Evolutionary conservation across 2,113 vertebrate genomes (phyloP), one percentile per base, ranked within the genome.

Genomic region (Passer montanus): DNA sequence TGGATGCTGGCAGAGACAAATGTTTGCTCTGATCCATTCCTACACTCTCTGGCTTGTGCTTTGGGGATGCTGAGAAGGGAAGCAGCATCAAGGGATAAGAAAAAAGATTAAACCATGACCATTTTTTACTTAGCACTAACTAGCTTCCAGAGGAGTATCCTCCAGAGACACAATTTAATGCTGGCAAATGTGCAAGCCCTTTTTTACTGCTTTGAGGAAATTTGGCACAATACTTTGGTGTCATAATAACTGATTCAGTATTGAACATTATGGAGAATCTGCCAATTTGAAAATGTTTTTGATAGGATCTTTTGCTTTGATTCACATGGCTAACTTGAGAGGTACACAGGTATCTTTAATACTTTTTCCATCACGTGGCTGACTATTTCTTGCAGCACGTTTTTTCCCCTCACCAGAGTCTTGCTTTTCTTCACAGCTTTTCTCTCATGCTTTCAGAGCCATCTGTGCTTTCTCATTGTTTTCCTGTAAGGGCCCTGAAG

Each of bases 381-480:
- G 59, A 39, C 66, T 81, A 27, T 56, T 90, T 78, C 87, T 80
- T 59, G 50, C 79, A 93, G 63, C 52, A 90, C 13, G 1, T 94
- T 90, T 73, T 73, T 83, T 18, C 59, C 39, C 70, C 41, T 95
- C 67, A 74, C 58, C 72, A 72, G 22, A 73, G 75, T 85, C 93
- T 97, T 93, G 70, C 68, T 89, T 96, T 95, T 94, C 87, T 96
- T 96, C 90, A 90, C 92, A 95, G 93, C 64, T 96, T 95, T 86
- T 94, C 82, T 70, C 79, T 93, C 93, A 85, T 78, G 78, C 75
- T 91, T 90, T 90, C 75, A 86, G 75, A 95, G 87, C 93, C 96
- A 97, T 96, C 92, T 97, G 96, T 95, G 96, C 92, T 92, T 95
- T 91, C 82, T 96, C 90, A 96, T 95, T 52, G 2, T 93, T 94